These are phyloP conservation scores for Colius striatus DNA, from an alignment of 2,113 vertebrate genomes.

Conservation along the genomic window DNA sequence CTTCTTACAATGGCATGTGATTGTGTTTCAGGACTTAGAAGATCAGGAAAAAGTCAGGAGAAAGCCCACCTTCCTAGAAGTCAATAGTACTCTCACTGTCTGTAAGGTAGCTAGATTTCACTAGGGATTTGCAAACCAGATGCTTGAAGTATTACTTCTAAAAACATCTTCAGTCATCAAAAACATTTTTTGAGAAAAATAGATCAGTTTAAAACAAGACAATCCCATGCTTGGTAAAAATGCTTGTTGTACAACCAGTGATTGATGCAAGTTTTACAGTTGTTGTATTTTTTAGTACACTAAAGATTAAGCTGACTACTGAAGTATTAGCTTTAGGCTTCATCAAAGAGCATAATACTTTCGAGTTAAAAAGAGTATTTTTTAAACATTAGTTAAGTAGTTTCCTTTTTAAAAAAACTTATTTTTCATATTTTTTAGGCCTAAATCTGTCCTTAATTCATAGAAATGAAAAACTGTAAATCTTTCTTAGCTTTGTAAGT, in stretches of 20 bases:
- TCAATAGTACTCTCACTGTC: neutral
- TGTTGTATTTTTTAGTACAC: neutral
- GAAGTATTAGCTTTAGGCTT: neutral
- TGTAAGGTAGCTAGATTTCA: neutral
- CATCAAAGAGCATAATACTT: neutral
- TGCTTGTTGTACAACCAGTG: neutral
- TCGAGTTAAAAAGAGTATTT: neutral
- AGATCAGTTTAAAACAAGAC: neutral
- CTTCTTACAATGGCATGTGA: neutral
- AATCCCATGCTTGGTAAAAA: neutral
- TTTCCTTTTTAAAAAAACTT: neutral
- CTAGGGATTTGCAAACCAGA: neutral
- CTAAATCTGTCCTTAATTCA: neutral
- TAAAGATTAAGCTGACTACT: neutral
- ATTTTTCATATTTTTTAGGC: neutral
- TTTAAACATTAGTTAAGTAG: neutral
- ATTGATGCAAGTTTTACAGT: neutral
- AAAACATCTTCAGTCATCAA: neutral
- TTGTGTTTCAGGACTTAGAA: neutral
- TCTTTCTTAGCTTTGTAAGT: neutral
- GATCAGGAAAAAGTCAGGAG: neutral
- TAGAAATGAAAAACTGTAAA: neutral
- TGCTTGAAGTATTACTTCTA: neutral
- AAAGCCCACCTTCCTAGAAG: neutral
- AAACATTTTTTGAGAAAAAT: neutral